Evolutionary conservation across 2,888 invertebrate genomes (phyloP).

Genomic region (Imbricaverruca yamaguchii): DNA sequence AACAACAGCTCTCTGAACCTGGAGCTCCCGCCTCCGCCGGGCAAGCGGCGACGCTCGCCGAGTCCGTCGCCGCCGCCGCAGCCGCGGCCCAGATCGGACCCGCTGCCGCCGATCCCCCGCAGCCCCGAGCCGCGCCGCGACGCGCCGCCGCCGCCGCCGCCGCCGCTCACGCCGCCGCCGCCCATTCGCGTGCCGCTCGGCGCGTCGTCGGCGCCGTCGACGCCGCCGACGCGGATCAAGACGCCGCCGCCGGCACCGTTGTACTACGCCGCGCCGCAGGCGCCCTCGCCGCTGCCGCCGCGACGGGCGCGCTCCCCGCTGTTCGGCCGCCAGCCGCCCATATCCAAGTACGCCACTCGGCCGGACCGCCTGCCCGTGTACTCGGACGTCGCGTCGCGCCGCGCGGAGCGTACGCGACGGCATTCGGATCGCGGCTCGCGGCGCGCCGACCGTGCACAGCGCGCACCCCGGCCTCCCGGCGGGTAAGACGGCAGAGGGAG

Average conservation of each 20-base stretch:
- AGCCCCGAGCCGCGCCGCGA: conserved; percentile 31
- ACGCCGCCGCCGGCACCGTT: conserved; percentile 19
- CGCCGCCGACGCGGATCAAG: background rate
- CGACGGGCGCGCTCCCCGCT: conserved; percentile 22
- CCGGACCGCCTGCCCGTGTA: conserved; percentile 31
- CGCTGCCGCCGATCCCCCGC: conserved; percentile 40
- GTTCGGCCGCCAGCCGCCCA: conserved; percentile 20
- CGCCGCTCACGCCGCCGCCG: conserved; percentile 22
- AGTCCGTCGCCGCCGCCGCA: conserved; percentile 47
- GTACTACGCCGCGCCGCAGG: conserved; percentile 24
- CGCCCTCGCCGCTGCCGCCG: conserved; percentile 23
- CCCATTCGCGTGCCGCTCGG: conserved; percentile 24
- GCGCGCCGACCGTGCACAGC: background rate
- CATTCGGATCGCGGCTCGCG: conserved; percentile 32
- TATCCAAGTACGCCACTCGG: conserved; percentile 29
- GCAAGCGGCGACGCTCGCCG: conserved; percentile 53
- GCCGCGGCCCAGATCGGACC: conserved; percentile 35
- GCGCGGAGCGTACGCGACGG: conserved; percentile 34
- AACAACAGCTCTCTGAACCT: conserved; percentile 1
- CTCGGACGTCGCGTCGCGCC: conserved; percentile 33
- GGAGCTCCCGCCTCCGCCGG: background rate
- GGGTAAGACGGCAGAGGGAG: background rate
- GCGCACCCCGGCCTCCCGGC: conserved; percentile 24
- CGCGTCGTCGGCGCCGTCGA: conserved; percentile 22
- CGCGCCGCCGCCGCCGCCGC: conserved; percentile 23